These are phyloP conservation scores for Gandaritis pyraliata DNA, from an alignment of 2,888 invertebrate genomes.

Conservation along the genomic window DNA sequence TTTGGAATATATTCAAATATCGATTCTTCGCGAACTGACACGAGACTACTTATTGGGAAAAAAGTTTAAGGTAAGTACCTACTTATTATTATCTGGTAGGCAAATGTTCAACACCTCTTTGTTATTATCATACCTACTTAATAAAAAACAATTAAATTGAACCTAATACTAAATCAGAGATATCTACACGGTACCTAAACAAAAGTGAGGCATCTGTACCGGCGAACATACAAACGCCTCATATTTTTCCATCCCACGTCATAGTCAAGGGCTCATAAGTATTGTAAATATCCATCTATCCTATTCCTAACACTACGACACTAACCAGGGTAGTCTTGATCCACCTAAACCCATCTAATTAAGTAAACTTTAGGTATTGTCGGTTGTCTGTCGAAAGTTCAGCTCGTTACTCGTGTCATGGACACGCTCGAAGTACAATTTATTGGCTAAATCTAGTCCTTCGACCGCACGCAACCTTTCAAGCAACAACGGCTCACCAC, in stretches of 20 bases:
- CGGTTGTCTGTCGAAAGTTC: neutral
- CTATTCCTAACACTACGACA: no score
- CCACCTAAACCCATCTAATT: neutral
- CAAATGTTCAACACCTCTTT: neutral
- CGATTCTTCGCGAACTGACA: constrained; percentile 5
- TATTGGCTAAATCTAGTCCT: constrained; percentile 11
- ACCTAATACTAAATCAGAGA: no score
- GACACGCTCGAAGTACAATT: constrained; percentile 2
- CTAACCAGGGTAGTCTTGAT: no score
- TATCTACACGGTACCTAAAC: no score
- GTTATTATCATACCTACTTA: neutral
- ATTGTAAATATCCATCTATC: no score
- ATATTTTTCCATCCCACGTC: no score
- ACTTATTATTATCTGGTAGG: neutral
- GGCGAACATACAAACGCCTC: no score
- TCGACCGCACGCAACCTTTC: constrained; percentile 17
- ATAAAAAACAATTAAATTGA: neutral
- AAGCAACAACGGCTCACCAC: constrained; percentile 9
- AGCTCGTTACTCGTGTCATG: constrained; percentile 1
- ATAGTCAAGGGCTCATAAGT: no score
- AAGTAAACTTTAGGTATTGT: constrained; percentile 4
- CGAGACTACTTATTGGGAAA: neutral
- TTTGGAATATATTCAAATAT: constrained; percentile 19
- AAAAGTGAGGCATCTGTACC: no score
- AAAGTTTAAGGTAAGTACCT: no score